Conservation (phyloP, 2,113 vertebrate genomes). For the Loxodonta africana region DNA sequence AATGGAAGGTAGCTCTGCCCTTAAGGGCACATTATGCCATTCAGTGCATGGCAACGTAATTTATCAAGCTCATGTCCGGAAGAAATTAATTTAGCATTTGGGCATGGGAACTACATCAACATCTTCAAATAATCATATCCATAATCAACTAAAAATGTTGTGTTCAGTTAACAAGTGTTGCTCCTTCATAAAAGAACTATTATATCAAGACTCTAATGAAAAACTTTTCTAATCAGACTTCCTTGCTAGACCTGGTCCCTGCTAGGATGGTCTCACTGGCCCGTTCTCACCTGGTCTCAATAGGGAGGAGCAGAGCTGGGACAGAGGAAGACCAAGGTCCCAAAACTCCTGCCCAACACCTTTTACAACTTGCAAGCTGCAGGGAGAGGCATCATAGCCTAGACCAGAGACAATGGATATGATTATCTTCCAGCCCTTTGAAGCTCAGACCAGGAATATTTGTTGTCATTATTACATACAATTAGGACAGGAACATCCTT, state of each 20-base stretch:
- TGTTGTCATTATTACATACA: conserved; percentile 51
- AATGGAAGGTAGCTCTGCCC: not conserved
- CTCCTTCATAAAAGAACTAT: not conserved
- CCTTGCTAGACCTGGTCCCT: not conserved
- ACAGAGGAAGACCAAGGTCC: too few relatives aligned
- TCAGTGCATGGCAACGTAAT: not conserved
- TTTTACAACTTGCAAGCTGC: not conserved
- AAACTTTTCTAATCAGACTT: not conserved
- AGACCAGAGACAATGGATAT: not conserved
- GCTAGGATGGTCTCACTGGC: not conserved
- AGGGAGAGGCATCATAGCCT: not conserved
- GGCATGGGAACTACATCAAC: not conserved
- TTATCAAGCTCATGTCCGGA: not conserved
- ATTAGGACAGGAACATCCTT: conserved; percentile 33
- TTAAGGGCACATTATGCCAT: not conserved
- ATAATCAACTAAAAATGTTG: not conserved
- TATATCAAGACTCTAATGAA: not conserved
- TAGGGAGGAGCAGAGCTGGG: not conserved
- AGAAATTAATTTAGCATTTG: not conserved
- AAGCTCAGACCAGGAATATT: conserved; percentile 60
- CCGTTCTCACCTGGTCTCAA: not conserved
- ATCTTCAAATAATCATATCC: conserved; percentile 1
- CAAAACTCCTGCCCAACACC: rapidly evolving
- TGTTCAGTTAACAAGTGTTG: not conserved
- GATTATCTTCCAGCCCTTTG: conserved; percentile 65